Evolutionary conservation across 2,888 invertebrate genomes (phyloP).

Genomic region (Drosophila anomelani): DNA sequence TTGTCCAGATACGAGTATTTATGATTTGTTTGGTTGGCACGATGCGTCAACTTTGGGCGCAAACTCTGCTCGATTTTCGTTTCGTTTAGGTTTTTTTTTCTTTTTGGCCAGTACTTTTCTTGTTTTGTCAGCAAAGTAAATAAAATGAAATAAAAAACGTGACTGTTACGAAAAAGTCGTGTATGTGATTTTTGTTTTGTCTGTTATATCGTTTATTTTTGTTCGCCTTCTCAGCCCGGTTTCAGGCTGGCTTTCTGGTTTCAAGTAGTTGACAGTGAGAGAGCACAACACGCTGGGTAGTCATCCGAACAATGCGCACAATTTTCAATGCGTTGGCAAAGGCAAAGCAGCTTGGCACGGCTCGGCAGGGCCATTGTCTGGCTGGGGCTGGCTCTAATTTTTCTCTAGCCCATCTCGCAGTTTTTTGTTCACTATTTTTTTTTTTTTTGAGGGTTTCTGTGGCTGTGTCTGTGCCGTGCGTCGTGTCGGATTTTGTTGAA

Average conservation of each 20-base stretch:
- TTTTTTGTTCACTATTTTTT: conserved; percentile 1
- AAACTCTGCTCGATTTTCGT: conserved; percentile 40
- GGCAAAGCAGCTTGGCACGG: conserved; percentile 49
- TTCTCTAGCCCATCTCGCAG: conserved; percentile 21
- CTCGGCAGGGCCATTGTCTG: conserved; percentile 33
- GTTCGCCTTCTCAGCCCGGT: conserved; percentile 9
- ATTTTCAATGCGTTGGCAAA: conserved; percentile 60
- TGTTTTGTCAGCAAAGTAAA: conserved; percentile 66
- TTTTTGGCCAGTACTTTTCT: conserved; percentile 43
- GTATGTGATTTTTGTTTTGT: conserved; percentile 60
- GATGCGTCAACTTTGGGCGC: conserved; percentile 59
- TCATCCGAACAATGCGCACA: conserved; percentile 62
- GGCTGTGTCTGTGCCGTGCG: conserved; percentile 12
- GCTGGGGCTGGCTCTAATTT: conserved; percentile 35
- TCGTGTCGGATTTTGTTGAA: conserved; percentile 47
- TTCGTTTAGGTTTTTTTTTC: conserved; percentile 18
- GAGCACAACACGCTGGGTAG: conserved; percentile 21
- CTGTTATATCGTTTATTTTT: conserved; percentile 36
- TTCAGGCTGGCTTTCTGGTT: conserved; percentile 43
- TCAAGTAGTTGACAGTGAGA: conserved; percentile 62
- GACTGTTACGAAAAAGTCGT: conserved; percentile 73
- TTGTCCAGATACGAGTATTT: conserved; percentile 38
- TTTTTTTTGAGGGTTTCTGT: background rate
- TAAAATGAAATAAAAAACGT: conserved; percentile 65
- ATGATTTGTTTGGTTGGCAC: conserved; percentile 56